A percentile compares a stretch with the other conserved stretches of the same genome.
These are phyloP conservation scores for sheep (Ovis aries) DNA, from an alignment of 2,113 vertebrate genomes.

Conservation along the genomic window ARS-UI_Ramb_v3.0 NC_082741.1:11379501-11380000, in stretches of 20 bases:
- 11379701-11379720: background rate
- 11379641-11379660: background rate
- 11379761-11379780: background rate
- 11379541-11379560: background rate
- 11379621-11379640: background rate
- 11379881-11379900: accelerated
- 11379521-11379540: background rate
- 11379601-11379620: accelerated
- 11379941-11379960: accelerated
- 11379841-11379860: background rate
- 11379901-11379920: too few species aligned
- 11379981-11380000: too few species aligned
- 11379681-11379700: too few species aligned
- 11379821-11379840: background rate
- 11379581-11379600: accelerated
- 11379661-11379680: accelerated
- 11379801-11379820: background rate
- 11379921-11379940: background rate
- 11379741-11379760: background rate
- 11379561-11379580: background rate
- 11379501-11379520: too few species aligned
- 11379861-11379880: background rate
- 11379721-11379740: background rate
- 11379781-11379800: too few species aligned
- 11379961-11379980: accelerated